These are phyloP conservation scores for Nomia melanderi DNA, from an alignment of 1,140 invertebrate species.

Conservation along the genomic window DNA sequence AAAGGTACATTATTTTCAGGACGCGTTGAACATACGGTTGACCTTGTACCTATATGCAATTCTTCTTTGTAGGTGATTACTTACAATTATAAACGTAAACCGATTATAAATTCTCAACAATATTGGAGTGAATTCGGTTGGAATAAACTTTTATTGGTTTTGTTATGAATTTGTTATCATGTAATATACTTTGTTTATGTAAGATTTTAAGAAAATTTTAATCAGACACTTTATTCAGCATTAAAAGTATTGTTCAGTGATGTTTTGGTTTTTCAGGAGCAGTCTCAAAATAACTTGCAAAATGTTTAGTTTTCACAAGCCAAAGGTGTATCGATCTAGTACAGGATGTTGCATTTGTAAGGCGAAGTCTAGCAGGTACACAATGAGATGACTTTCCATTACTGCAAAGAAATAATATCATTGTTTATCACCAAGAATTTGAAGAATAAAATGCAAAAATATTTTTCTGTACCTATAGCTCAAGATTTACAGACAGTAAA, in stretches of 20 bases:
- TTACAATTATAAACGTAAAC: constrained; percentile 29
- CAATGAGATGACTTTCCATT: neutral
- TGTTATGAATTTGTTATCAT: constrained; percentile 40
- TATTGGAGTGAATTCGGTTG: constrained; percentile 32
- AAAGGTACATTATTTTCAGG: constrained; percentile 36
- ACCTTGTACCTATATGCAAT: constrained; percentile 33
- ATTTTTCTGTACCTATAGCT: constrained; percentile 80
- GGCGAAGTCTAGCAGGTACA: constrained; percentile 91
- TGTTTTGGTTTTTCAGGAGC: constrained; percentile 37
- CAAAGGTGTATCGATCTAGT: constrained; percentile 92
- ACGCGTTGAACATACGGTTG: constrained; percentile 37
- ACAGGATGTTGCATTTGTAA: constrained; percentile 94
- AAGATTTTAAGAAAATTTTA: constrained; percentile 28
- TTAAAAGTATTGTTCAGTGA: constrained; percentile 4
- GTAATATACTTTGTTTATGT: constrained; percentile 40
- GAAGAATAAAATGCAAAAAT: neutral
- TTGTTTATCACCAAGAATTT: neutral
- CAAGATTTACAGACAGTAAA: constrained; percentile 92
- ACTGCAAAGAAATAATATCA: neutral
- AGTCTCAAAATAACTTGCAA: constrained; percentile 60
- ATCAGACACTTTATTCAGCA: neutral
- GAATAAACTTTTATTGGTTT: constrained; percentile 41
- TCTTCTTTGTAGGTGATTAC: constrained; percentile 43
- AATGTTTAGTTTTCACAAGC: constrained; percentile 95
- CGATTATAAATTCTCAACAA: constrained; percentile 17